These are phyloP conservation scores for Elymnias hypermnestra DNA, from an alignment of 1,140 invertebrate genomes.

Conservation along the genomic window DNA sequence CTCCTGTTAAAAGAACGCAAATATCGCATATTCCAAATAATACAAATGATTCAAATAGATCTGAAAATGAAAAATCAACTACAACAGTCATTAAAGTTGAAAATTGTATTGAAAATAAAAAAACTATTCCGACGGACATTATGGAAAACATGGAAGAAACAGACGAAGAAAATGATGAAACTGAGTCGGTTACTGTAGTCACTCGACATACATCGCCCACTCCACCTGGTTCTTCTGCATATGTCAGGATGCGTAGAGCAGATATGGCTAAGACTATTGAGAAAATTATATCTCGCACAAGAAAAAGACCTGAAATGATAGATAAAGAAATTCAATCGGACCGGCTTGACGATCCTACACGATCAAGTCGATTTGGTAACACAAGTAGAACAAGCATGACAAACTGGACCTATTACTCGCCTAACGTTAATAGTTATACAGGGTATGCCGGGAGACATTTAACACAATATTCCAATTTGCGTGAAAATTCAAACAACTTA, in stretches of 20 bases:
- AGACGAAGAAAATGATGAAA: conserved; percentile 29
- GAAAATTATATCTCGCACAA: conserved; percentile 79
- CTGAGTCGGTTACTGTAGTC: conserved; percentile 78
- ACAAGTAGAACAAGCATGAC: conserved; percentile 76
- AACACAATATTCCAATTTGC: conserved; percentile 54
- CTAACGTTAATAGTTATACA: conserved; percentile 73
- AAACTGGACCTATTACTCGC: conserved; percentile 81
- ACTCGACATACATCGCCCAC: conserved; percentile 87
- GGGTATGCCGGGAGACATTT: conserved; percentile 67
- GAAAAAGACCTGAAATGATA: conserved; percentile 73
- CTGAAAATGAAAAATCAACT: conserved; percentile 33
- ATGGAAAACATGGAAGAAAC: conserved; percentile 8
- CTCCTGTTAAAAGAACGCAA: conserved; percentile 43
- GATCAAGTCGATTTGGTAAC: conserved; percentile 78
- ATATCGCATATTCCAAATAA: conserved; percentile 47
- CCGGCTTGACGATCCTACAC: conserved; percentile 78
- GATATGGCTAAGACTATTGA: conserved; percentile 83
- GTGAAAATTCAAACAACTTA: conserved; percentile 38
- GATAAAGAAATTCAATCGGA: conserved; percentile 84
- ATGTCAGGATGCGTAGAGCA: conserved; percentile 79
- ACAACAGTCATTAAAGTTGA: conserved; percentile 18
- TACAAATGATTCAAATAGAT: conserved; percentile 32
- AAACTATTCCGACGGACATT: conserved; percentile 18
- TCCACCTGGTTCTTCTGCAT: conserved; percentile 80
- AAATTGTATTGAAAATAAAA: conserved; percentile 44